Base-by-base conservation (phyloP, 2,888 invertebrate species). In the Drosophila prolongata region DNA sequence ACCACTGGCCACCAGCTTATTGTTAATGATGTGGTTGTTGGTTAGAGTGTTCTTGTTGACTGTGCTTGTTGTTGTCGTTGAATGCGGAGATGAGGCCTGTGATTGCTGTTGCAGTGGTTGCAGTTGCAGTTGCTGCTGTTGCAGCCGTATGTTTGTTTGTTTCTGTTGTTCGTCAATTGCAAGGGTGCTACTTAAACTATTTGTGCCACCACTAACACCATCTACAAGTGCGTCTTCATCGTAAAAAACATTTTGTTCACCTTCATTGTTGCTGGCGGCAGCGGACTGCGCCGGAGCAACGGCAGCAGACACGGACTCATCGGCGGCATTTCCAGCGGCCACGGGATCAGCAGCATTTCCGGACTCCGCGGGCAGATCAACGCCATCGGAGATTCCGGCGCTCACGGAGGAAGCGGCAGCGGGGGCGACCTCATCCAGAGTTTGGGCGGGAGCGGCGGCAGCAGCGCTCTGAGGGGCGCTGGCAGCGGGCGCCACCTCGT, bases 401-500 rank as follows among this genome's bases (percentile, higher is more conserved):
- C 71, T 79, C 34, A 85, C 71, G 1, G 80, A 78, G 35, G 88
- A 64, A 75, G 82, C 30, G 59, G 78, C 75, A 10, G 71, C 81
- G 13, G 90, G 80, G 10, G 85, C 81, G 1, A 90, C 64, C 13
- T 90, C 90, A 1, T 81, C 87, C 27, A 82, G 54, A 3, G 80
- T 43, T 49, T 91, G 55, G 6, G 93, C 93, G 3, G 94, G 93
- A 52, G 93, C 93, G 16, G 93, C 93, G 10, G 93, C 93, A 19
- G 93, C 93, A 92, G 89, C 70, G 93, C 93, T 72, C 93, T 90
- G 89, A 61, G 78, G 89, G 42, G 75, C 78, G 61, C 79, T 89
- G 55, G 87, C 89, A 40, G 82, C 94, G 52, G 94, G 93, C 10
- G 93, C 93, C 54, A 93, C 93, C 49, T 94, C 94, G 53, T 94